These are phyloP conservation scores for Probosciger aterrimus DNA, from an alignment of 2,113 vertebrate species.

Conservation along the genomic window DNA sequence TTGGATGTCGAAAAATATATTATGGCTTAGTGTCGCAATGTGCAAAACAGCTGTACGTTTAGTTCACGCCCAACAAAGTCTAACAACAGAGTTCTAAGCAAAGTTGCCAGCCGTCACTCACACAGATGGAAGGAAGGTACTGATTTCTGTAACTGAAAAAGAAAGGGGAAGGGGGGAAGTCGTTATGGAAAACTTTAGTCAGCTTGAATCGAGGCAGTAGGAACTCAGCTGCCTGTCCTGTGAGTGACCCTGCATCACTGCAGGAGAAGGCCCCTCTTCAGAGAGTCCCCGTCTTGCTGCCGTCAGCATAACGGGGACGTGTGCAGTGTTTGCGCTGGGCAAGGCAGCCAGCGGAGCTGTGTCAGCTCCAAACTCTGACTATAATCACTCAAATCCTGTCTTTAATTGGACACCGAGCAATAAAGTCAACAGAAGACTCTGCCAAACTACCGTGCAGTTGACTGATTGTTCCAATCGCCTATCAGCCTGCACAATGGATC, in stretches of 20 bases:
- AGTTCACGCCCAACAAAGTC: not conserved
- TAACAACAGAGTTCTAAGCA: conserved; percentile 11
- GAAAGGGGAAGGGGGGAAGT: not conserved
- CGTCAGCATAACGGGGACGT: not conserved
- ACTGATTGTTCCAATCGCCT: not conserved
- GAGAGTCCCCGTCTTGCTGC: not conserved
- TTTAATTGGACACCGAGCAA: not conserved
- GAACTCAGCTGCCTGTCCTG: not conserved
- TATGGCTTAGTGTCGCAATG: conserved; percentile 13
- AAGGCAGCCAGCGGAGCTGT: not conserved
- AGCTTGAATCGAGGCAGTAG: not conserved
- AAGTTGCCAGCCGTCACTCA: not conserved
- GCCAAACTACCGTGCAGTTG: not conserved
- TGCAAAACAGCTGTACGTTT: conserved; percentile 19
- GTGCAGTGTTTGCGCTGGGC: fast-evolving
- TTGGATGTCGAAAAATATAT: not conserved
- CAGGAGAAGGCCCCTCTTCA: not conserved
- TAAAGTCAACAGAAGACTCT: conserved; percentile 9
- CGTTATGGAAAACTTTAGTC: not conserved
- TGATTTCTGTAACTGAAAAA: not conserved
- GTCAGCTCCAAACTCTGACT: not conserved
- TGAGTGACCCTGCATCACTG: not conserved
- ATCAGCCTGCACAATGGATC: not conserved
- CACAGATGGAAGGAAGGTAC: not conserved
- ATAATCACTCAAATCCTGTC: not conserved